Base-by-base conservation (phyloP, 92 coral and sea anemone genomes). In the Porites rus region DNA sequence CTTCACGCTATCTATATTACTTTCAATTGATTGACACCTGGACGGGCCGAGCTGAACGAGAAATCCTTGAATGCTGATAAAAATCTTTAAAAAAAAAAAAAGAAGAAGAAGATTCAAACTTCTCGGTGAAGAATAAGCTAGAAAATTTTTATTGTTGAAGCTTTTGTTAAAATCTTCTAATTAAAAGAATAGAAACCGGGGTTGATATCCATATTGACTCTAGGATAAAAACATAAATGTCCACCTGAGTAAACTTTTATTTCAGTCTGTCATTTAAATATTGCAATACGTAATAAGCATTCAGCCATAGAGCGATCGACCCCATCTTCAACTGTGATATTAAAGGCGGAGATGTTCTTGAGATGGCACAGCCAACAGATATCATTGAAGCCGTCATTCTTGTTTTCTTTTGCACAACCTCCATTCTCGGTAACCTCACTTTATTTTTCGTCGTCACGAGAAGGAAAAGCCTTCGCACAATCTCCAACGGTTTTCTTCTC, bases 401-500 rank as follows among this genome's bases (percentile, higher is more conserved):
- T n/a, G 76, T 67, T 5, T 19, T 69, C 8, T 85, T 96, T 22
- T 93, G 96, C 62, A 18, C 89, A 54, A 79, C 85, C 1, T 90
- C 98, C 1, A 53, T 92, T 28, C 17, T 79, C 4, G 98, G 96
- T 8, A 94, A 94, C 68, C 25, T 88, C 5, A 62, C 83, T 10
- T 76, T 94, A 8, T 94, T 90, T 77, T n/a, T 81, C 6, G 69
- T 92, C 62, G 85, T 94, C 22, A 66, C 81, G 6, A 83, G 89
- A 54, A 73, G 68, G 7, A 80, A 79, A 28, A 20, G 19, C 67
- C 89, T 94, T 12, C 95, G 93, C 51, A 90, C 94, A 16, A 88
- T 84, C 83, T 81, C 94, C 2, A 94, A 94, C 63, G 88, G 81
- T 17, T 94, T 92, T 43, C 94, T 93, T 59, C 83, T 94, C 4